phyloP scores from a whole-genome alignment of 1,140 invertebrate genomes.

The Lethocerus indicus region DNA sequence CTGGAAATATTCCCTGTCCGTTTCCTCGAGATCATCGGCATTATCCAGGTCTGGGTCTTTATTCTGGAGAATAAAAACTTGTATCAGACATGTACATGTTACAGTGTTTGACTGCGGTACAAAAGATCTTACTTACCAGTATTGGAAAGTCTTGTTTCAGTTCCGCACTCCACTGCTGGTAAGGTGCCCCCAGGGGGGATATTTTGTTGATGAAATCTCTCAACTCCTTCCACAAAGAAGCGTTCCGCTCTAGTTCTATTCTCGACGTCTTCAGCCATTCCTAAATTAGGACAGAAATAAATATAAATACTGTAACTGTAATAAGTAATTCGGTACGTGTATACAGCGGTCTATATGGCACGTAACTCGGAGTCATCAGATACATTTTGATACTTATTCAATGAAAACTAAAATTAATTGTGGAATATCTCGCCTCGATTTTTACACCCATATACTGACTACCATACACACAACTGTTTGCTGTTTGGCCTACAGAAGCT shows the following conservation, averaged over 20 bases:
- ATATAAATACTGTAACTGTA: too few relatives aligned
- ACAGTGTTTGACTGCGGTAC: too few relatives aligned
- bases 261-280: conserved; percentile 26
- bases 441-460: too few relatives aligned
- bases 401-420: too few relatives aligned
- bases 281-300: too few relatives aligned
- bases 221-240: conserved; percentile 24
- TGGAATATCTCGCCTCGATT: too few relatives aligned
- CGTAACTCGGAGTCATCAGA: too few relatives aligned
- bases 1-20: conserved; percentile 25
- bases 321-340: too few relatives aligned
- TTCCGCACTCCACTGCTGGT: conserved; percentile 30
- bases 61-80: conserved; percentile 19
- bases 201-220: conserved; percentile 29
- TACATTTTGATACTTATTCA: background rate
- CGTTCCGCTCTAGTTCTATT: conserved; percentile 22
- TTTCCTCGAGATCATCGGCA: conserved; percentile 23
- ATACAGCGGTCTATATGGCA: too few relatives aligned
- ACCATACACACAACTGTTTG: too few relatives aligned
- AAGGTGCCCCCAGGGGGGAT: conserved; percentile 28
- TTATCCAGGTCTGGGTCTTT: conserved; percentile 24
- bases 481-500: too few relatives aligned
- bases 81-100: too few relatives aligned
- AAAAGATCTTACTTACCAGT: conserved; percentile 27
- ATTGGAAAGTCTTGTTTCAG: conserved; percentile 26